Base-by-base conservation (phyloP, 2,797 vertebrate species). In the Odontamblyopus rebecca region DNA sequence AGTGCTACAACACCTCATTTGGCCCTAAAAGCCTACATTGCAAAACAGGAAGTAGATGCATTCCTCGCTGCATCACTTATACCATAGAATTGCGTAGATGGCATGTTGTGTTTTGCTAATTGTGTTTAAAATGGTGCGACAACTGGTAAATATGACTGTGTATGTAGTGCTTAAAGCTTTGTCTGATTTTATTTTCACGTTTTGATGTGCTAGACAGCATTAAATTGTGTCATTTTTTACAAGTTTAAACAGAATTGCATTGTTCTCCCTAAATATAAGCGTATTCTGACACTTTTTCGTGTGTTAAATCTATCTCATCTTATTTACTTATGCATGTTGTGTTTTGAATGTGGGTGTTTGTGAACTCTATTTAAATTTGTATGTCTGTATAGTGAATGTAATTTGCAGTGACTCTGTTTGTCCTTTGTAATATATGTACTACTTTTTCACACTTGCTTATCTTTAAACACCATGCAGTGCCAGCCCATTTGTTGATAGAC, bases 1-100 rank as follows among this genome's bases (percentile, higher is more conserved):
- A 30, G 61, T 53, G 57, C 16, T 60, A 16, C 60, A 59, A 72
- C 23, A 61, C n/a, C n/a, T 67, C 57, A 51, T 71, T 71, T 51
- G 62, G 44, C 13, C 67, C 51, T 51, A 65, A 66, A 50, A 69
- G 2, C 0, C 50, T 64, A 4, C 7, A 29, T 3, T 29, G 7
- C 56, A 35, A 67, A 74, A 61, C 0, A 63, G 53, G 53, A 76
- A 13, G 3, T 32, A 48, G 32, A 12, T 68, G 53, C 71, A n/a
- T 66, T 1, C 13, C 26, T 15, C 3, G 23, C 18, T 48, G 35
- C 62, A 48, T 64, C 19, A n/a, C 32, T 62, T 61, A 64, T 6
- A 11, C n/a, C 16, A 4, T 2, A 18, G n/a, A 29, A 9, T 18
- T 16, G 11, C 9, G 6, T 26, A 61, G 29, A 16, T 12, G 6